These are phyloP conservation scores for Rhinella marina DNA, from an alignment of 2,797 vertebrate species.

Conservation along the genomic window DNA sequence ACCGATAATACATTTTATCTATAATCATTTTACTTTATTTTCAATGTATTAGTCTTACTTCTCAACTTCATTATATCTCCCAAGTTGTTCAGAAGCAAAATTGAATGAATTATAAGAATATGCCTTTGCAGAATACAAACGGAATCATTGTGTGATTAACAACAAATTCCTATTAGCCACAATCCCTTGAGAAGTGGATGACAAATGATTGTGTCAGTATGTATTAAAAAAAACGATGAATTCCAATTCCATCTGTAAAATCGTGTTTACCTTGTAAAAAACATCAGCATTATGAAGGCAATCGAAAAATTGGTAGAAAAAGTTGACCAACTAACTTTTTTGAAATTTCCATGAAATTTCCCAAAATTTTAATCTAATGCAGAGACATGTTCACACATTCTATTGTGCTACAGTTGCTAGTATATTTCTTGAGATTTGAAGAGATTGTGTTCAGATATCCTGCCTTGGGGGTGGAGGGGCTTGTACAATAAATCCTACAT, in stretches of 20 bases:
- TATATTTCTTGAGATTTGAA: background rate
- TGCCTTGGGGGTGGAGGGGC: background rate
- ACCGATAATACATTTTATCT: background rate
- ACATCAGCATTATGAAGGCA: slow-evolving; percentile 13
- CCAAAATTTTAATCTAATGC: background rate
- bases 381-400: background rate
- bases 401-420: background rate
- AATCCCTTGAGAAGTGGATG: slow-evolving; percentile 17
- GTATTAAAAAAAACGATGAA: slow-evolving; percentile 39
- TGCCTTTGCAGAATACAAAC: slow-evolving; percentile 2
- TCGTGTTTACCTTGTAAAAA: background rate
- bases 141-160: slow-evolving; percentile 8
- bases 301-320: slow-evolving; percentile 7
- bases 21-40: slow-evolving; percentile 11
- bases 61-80: slow-evolving; percentile 4
- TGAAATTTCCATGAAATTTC: background rate
- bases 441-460: background rate
- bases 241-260: slow-evolving; percentile 39
- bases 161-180: background rate
- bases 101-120: background rate
- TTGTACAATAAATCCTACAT: background rate
- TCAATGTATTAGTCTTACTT: slow-evolving; percentile 1
- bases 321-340: background rate
- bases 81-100: slow-evolving; percentile 21
- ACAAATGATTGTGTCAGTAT: slow-evolving; percentile 34